These are phyloP conservation scores for Halictus rubicundus DNA, from an alignment of 1,140 invertebrate species.

Conservation along the genomic window DNA sequence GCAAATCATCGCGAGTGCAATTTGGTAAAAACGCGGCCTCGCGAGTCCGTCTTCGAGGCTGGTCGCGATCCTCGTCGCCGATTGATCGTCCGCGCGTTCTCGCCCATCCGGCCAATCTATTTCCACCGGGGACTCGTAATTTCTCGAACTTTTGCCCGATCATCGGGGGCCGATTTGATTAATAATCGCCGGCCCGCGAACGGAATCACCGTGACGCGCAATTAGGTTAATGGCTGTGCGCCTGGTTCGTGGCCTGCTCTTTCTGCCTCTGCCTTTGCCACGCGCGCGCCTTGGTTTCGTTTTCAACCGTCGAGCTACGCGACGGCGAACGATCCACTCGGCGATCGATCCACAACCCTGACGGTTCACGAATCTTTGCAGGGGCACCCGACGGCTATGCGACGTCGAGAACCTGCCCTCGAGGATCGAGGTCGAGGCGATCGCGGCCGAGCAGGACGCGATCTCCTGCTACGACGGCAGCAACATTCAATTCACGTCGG, in stretches of 20 bases:
- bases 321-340: background rate
- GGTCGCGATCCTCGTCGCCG: background rate
- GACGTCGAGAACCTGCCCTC: slow-evolving; percentile 80
- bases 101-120: slow-evolving; percentile 23
- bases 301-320: background rate
- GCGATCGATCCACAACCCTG: background rate
- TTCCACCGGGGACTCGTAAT: slow-evolving; percentile 26
- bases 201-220: slow-evolving; percentile 64
- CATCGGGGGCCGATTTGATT: slow-evolving; percentile 52
- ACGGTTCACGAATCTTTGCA: slow-evolving; percentile 72
- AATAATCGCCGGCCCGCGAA: slow-evolving; percentile 53
- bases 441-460: slow-evolving; percentile 67
- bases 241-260: slow-evolving; percentile 15
- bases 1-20: background rate
- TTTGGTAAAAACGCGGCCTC: slow-evolving; percentile 17
- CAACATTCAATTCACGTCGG: slow-evolving; percentile 94
- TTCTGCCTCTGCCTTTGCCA: slow-evolving; percentile 30
- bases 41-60: slow-evolving; percentile 1
- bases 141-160: slow-evolving; percentile 50
- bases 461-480: slow-evolving; percentile 86
- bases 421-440: slow-evolving; percentile 63
- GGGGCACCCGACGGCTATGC: slow-evolving; percentile 83
- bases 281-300: slow-evolving; percentile 10
- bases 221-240: slow-evolving; percentile 74
- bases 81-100: slow-evolving; percentile 20